Evolutionary conservation across 2,797 vertebrate genomes (phyloP).

Genomic region (Danio tinwini): DNA sequence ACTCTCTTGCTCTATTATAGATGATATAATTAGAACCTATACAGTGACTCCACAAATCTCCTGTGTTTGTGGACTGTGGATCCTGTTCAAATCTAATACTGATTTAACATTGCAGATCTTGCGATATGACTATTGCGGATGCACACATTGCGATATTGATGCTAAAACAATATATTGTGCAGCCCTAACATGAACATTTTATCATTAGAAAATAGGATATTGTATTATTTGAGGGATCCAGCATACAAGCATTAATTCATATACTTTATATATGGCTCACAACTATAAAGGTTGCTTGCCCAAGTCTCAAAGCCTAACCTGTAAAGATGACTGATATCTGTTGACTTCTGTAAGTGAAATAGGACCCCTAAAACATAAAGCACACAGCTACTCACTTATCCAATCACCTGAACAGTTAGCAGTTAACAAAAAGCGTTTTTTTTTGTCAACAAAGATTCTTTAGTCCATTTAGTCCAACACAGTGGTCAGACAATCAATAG

Average conservation of each 20-base stretch:
- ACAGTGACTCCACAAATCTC: no score
- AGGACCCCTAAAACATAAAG: not conserved
- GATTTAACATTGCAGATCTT: no score
- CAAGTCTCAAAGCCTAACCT: not conserved
- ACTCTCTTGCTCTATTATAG: no score
- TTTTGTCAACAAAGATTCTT: no score
- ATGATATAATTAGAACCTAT: no score
- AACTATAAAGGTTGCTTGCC: not conserved
- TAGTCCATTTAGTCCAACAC: not conserved
- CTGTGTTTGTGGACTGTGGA: no score
- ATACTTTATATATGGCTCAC: not conserved
- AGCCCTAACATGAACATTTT: not conserved
- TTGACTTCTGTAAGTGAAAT: not conserved
- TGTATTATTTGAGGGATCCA: not conserved
- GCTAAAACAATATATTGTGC: no score
- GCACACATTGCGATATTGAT: no score
- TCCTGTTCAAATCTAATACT: no score
- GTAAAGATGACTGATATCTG: not conserved
- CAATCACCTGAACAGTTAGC: not conserved
- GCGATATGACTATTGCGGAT: no score
- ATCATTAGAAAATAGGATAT: not conserved
- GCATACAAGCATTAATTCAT: not conserved
- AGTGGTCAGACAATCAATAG: slow-evolving; percentile 9
- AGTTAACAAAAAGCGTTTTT: slow-evolving; percentile 7
- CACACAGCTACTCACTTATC: not conserved